Evolutionary conservation across 2,113 vertebrate species (phyloP).

Genomic region (Petromus typicus): DNA sequence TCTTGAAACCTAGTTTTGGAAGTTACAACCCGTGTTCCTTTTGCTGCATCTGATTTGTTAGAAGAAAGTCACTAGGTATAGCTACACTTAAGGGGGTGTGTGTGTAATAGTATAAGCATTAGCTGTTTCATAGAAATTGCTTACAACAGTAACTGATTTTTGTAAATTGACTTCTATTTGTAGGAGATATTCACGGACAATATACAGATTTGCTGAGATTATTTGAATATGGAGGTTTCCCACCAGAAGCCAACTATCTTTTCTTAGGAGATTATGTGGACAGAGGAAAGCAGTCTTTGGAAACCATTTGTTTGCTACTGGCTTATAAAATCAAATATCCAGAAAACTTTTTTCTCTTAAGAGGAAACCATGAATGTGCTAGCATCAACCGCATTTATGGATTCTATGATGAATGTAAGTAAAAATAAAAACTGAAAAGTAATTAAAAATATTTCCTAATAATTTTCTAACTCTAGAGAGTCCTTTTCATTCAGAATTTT

Average conservation of each 20-base stretch:
- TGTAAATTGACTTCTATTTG: conserved; percentile 36
- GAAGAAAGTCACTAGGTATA: conserved; percentile 14
- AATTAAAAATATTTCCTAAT: background rate
- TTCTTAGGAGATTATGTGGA: conserved; percentile 99
- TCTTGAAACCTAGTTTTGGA: conserved; percentile 9
- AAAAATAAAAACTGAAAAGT: conserved; percentile 41
- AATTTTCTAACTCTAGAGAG: background rate
- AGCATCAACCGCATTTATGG: conserved; percentile 99
- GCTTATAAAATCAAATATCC: conserved; percentile 99
- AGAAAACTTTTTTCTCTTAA: conserved; percentile 98
- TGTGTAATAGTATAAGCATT: background rate
- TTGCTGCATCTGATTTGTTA: background rate
- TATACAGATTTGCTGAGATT: conserved; percentile 98
- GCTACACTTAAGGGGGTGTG: background rate
- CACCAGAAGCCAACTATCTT: conserved; percentile 98
- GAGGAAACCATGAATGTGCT: conserved; percentile 99
- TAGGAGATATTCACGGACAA: conserved; percentile 99
- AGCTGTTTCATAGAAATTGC: background rate
- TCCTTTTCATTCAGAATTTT: background rate
- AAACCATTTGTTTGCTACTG: conserved; percentile 98
- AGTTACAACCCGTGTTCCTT: background rate
- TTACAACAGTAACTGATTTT: conserved; percentile 48
- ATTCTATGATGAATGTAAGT: conserved; percentile 97
- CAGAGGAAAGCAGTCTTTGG: conserved; percentile 98
- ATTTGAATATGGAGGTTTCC: conserved; percentile 99